Base-by-base conservation (phyloP, 2,113 vertebrate genomes). In the Psephotus haematonotus region DNA sequence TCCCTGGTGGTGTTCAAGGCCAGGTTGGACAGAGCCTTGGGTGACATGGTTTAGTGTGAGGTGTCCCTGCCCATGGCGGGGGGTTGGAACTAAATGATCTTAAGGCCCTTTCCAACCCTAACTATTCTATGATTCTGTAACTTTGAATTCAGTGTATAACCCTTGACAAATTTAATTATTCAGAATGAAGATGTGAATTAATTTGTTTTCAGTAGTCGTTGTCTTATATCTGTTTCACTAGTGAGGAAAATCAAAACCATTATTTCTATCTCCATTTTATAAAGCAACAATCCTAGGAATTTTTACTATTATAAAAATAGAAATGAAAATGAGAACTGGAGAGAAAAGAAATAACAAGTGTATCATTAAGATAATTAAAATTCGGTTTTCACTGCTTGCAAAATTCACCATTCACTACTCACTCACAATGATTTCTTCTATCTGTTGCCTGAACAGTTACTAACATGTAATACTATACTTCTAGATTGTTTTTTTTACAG, bases 321-420 rank as follows among this genome's bases (percentile, higher is more conserved):
- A 62, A 75, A 59, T 76, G 20, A 91, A 57, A 53, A 59, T 47
- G 2, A 19, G 5, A 75, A 65, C 14, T 47, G 11, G 24, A 53
- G 5, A 64, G 20, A 74, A 84, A 59, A 57, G 3, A 39, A 81
- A 19, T 37, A 0, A 4, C 2, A 55, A 43, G 3, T 5, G 1
- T 47, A 46, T 19, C 10, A 35, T 57, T 28, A 52, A 59, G 7
- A 2, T 39, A 63, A 49, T 72, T 37, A n/a, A 35, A 41, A 59
- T 49, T 20, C 35, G 0, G 3, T 17, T 83, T 75, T 74, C 14
- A 64, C 12, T 79, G 3, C 4, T 78, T 47, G 22, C 3, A 86
- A 65, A 57, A 67, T 65, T 67, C 63, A 2, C 4, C 43, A 25
- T 82, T 81, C 7, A 4, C 1, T 64, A 37, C 4, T 67, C 3